A percentile compares a stretch with the other conserved stretches of the same genome.
phyloP scores from a whole-genome alignment of 2,888 invertebrate species.

The Argynnis bischoffii region DNA sequence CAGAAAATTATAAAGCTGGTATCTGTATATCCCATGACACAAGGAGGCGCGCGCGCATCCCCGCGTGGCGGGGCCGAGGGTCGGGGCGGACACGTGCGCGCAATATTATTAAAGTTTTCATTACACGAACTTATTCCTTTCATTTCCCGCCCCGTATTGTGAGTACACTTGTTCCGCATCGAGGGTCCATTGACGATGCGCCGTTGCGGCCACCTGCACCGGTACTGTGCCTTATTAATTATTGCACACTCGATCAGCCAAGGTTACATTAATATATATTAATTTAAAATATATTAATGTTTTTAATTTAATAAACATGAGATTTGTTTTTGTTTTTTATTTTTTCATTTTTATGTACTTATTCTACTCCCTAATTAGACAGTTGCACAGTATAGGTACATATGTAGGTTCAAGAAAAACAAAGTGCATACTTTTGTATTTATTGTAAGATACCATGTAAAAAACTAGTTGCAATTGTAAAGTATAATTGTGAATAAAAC shows the following conservation, averaged over 20 bases:
- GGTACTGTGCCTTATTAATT: not conserved
- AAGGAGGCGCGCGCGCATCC: constrained; percentile 6
- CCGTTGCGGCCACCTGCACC: constrained; percentile 38
- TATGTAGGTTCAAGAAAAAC: too few relatives aligned
- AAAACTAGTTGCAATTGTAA: too few relatives aligned
- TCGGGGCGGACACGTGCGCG: constrained; percentile 62
- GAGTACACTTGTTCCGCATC: constrained; percentile 54
- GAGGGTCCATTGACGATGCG: constrained; percentile 9
- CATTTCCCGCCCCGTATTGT: constrained; percentile 34
- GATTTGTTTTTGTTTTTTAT: not conserved
- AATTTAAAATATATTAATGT: not conserved
- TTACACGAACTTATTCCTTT: constrained; percentile 48
- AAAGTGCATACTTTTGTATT: too few relatives aligned
- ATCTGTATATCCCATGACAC: not conserved
- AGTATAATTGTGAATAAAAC: too few relatives aligned
- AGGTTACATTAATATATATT: constrained; percentile 7
- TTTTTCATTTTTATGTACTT: too few relatives aligned
- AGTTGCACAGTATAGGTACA: too few relatives aligned
- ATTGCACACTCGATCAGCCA: not conserved
- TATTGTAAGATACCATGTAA: too few relatives aligned
- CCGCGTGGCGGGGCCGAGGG: not conserved
- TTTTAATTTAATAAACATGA: not conserved
- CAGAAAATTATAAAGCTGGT: not conserved
- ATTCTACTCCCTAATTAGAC: too few relatives aligned
- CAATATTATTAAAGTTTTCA: constrained; percentile 79